These are phyloP conservation scores for Pheucticus melanocephalus DNA, from an alignment of 2,113 vertebrate genomes.

Conservation along the genomic window DNA sequence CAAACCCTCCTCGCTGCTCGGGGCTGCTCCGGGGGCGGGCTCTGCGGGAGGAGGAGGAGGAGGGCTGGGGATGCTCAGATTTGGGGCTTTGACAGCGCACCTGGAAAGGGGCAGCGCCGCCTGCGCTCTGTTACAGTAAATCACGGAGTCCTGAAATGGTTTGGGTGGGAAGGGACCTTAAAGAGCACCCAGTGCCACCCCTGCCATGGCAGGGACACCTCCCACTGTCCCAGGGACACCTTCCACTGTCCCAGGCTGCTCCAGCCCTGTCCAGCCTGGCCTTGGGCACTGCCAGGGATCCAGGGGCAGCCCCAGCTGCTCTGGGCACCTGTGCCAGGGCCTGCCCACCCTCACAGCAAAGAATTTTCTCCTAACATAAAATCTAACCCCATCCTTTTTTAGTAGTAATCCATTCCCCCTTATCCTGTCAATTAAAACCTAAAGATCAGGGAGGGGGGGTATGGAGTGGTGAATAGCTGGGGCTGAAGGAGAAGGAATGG, in stretches of 20 bases:
- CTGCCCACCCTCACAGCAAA: rapidly evolving
- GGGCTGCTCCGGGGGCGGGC: background rate
- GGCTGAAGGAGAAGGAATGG: background rate
- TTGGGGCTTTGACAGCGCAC: background rate
- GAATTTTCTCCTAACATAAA: background rate
- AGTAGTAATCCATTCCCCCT: background rate
- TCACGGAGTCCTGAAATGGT: no score
- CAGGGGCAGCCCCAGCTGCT: background rate
- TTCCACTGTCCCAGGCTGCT: background rate
- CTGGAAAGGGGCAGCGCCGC: background rate
- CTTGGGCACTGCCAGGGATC: background rate
- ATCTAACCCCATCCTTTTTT: background rate
- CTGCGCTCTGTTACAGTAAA: background rate
- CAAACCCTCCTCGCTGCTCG: background rate
- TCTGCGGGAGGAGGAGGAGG: background rate
- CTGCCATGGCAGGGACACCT: background rate
- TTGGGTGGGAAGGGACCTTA: background rate
- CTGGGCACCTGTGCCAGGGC: background rate
- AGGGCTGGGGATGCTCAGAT: background rate
- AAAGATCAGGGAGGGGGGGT: background rate
- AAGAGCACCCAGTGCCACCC: rapidly evolving
- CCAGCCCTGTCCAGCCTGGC: rapidly evolving
- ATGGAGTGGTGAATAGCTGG: background rate
- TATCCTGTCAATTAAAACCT: background rate
- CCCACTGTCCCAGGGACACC: background rate